phyloP scores from a whole-genome alignment of 2,888 invertebrate species.

The Cacoxenus indagator region DNA sequence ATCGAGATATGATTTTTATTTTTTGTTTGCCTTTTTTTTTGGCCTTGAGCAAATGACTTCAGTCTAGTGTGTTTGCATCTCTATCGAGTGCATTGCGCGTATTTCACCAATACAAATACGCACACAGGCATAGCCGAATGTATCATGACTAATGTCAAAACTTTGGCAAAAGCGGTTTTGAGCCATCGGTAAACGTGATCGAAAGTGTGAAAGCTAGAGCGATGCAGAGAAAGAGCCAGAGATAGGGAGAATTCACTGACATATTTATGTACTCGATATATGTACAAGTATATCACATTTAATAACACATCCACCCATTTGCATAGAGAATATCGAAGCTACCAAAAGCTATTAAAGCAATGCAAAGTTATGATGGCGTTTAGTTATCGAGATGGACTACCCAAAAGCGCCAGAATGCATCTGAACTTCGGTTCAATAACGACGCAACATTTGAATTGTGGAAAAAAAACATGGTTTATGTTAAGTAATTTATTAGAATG shows the following conservation, averaged over 20 bases:
- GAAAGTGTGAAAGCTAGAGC: not conserved
- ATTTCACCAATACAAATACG: not conserved
- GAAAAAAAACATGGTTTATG: no score
- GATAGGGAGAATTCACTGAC: not conserved
- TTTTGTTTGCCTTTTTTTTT: not conserved
- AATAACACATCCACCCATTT: not conserved
- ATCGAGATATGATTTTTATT: not conserved
- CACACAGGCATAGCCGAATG: not conserved
- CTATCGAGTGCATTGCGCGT: no score
- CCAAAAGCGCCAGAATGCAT: not conserved
- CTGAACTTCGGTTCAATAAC: no score
- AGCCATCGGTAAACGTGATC: not conserved
- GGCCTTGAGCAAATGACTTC: no score
- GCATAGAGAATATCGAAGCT: not conserved
- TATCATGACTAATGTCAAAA: slow-evolving; percentile 15
- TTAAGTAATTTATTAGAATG: no score
- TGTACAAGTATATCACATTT: not conserved
- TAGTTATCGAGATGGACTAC: not conserved
- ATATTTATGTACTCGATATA: slow-evolving; percentile 1
- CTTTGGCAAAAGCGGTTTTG: not conserved
- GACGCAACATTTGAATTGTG: no score
- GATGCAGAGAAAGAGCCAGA: not conserved
- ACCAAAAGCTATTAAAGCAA: not conserved
- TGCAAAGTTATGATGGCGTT: not conserved
- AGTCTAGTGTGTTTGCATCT: no score